Conservation (phyloP, 2,888 invertebrate genomes). For the Drosophila siamana region DNA sequence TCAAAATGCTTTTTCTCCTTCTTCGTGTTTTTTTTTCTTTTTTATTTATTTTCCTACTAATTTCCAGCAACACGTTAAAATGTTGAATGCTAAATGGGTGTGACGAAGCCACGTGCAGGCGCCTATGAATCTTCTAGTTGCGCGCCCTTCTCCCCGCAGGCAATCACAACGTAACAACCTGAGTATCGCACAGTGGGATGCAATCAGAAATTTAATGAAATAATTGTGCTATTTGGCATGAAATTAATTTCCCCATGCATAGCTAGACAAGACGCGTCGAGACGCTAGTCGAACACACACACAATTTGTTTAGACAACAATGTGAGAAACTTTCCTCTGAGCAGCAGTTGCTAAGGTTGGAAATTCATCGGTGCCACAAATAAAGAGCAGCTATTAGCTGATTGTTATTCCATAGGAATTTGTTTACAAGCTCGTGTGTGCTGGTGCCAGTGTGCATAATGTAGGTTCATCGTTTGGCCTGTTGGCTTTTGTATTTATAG, state of each 20-base stretch:
- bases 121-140: slow-evolving; percentile 27
- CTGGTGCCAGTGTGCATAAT: slow-evolving; percentile 17
- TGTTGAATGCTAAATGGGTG: slow-evolving; percentile 60
- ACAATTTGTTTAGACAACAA: not conserved
- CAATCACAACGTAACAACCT: slow-evolving; percentile 23
- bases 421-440: not conserved
- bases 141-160: slow-evolving; percentile 4
- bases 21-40: not conserved
- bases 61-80: slow-evolving; percentile 65
- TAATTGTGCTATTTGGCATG: not conserved
- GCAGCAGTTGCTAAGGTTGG: not conserved
- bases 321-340: not conserved
- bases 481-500: slow-evolving; percentile 25
- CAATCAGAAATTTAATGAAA: not conserved
- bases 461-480: slow-evolving; percentile 6
- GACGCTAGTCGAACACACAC: not conserved
- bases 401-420: slow-evolving; percentile 1
- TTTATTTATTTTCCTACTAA: slow-evolving; percentile 55
- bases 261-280: not conserved
- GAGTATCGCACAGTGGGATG: slow-evolving; percentile 34
- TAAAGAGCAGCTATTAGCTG: not conserved
- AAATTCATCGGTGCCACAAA: not conserved
- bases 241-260: not conserved
- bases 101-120: slow-evolving; percentile 67
- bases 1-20: slow-evolving; percentile 18